These are phyloP conservation scores for Melospiza georgiana DNA, from an alignment of 2,113 vertebrate genomes.

Conservation along the genomic window DNA sequence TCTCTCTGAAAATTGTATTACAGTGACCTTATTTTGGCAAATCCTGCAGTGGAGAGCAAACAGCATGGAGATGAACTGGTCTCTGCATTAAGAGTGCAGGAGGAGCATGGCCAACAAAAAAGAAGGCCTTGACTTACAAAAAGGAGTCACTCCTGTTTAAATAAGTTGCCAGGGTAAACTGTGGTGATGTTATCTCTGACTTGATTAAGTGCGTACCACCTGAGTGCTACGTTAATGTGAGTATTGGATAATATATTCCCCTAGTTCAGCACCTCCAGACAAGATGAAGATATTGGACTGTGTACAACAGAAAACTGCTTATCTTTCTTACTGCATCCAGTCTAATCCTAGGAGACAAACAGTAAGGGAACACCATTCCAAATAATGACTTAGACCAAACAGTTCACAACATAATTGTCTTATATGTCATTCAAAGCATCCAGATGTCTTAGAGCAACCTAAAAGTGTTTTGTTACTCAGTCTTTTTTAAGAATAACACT, in stretches of 20 bases:
- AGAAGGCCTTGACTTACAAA: background rate
- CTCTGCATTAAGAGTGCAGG: background rate
- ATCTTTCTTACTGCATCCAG: background rate
- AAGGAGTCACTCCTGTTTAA: background rate
- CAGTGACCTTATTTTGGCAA: background rate
- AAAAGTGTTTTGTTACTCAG: background rate
- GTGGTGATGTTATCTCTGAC: accelerated
- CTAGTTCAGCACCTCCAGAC: background rate
- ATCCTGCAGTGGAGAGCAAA: background rate
- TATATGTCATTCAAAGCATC: background rate
- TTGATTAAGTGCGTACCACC: background rate
- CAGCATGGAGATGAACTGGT: background rate
- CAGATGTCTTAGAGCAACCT: background rate
- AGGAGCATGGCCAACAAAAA: background rate
- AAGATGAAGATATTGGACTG: background rate
- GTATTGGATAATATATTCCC: background rate
- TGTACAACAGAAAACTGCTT: background rate
- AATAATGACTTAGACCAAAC: background rate
- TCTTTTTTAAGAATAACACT: background rate
- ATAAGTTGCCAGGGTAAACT: background rate
- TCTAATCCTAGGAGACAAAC: background rate
- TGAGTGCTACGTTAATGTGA: background rate
- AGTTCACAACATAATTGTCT: background rate
- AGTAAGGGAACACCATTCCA: accelerated
- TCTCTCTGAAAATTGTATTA: background rate